Base-by-base conservation (phyloP, 2,113 vertebrate genomes). In the Semnornis frantzii region DNA sequence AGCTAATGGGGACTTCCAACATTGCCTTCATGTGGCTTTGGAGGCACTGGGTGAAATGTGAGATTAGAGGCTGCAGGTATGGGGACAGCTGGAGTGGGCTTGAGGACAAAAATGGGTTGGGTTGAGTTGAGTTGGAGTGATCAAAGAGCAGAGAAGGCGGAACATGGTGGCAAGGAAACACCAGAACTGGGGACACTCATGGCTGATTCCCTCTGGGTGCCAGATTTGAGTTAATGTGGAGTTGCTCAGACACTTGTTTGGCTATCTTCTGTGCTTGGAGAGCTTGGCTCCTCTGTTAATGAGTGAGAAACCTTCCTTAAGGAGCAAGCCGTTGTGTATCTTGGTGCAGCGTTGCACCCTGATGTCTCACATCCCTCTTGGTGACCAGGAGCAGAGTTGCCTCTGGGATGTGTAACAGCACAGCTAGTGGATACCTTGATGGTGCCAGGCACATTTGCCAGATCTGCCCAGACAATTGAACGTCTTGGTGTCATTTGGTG, bases 401-500 rank as follows among this genome's bases (percentile, higher is more conserved):
- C 54, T 58, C 34, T 12, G 59, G 21, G 39, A 11, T 65, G 34
- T 6, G 25, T 34, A 20, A 31, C 48, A 69, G 63, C 34, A 17
- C 33, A 46, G 37, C 48, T 3, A 2, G 4, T 58, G 16, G 16
- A 31, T 70, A n/a, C 28, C 27, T 77, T 2, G 2, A 10, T 0
- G 1, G 44, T 39, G 54, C 66, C 2, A 5, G 12, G 27, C 0
- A 1, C 2, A 0, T 63, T 74, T 52, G 17, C 46, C 60, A 55
- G 60, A 39, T 66, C 21, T 50, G 16, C 39, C 23, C 5, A 1
- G 1, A 0, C 15, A 44, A 31, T 44, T 28, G 25, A 23, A 12
- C 0, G 0, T 64, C 68, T 52, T 1, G 0, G 37, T 4, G 3
- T 30, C 8, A 2, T 42, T 50, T 37, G 24, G 37, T 2, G 0